Conservation (phyloP, 2,888 invertebrate genomes). For the Disparrhopalites patrizii region DNA sequence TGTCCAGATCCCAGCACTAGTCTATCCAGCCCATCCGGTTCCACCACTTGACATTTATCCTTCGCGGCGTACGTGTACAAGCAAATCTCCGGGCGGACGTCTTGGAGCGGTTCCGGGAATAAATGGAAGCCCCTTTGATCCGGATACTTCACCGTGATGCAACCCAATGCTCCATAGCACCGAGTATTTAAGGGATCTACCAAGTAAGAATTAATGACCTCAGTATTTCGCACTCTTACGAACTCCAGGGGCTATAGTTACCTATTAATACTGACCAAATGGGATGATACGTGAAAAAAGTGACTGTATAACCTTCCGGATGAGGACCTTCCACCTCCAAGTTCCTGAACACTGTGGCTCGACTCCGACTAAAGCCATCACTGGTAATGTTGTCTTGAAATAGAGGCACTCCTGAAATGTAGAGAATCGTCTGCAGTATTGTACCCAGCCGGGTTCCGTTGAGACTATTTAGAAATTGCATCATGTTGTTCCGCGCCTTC, state of each 20-base stretch:
- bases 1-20: conserved; percentile 55
- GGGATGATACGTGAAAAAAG: neutral
- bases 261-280: too few species aligned
- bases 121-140: conserved; percentile 38
- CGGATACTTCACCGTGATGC: conserved; percentile 35
- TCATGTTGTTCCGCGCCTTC: neutral
- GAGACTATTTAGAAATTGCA: conserved; percentile 15
- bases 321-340: conserved; percentile 17
- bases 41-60: conserved; percentile 16
- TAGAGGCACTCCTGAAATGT: conserved; percentile 40
- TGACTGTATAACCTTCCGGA: conserved; percentile 5
- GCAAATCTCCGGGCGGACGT: conserved; percentile 62
- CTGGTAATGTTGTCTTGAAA: conserved; percentile 28
- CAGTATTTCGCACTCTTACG: too few species aligned
- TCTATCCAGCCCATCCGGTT: conserved; percentile 13
- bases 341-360: conserved; percentile 1
- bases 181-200: conserved; percentile 20
- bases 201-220: too few species aligned
- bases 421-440: conserved; percentile 38
- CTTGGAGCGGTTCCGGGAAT: conserved; percentile 60
- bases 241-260: too few species aligned
- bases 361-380: neutral
- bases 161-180: conserved; percentile 41
- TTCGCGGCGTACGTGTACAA: conserved; percentile 23
- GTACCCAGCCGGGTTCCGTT: conserved; percentile 41